Conservation (phyloP, 2,888 invertebrate species). For the Zele albiditarsus region DNA sequence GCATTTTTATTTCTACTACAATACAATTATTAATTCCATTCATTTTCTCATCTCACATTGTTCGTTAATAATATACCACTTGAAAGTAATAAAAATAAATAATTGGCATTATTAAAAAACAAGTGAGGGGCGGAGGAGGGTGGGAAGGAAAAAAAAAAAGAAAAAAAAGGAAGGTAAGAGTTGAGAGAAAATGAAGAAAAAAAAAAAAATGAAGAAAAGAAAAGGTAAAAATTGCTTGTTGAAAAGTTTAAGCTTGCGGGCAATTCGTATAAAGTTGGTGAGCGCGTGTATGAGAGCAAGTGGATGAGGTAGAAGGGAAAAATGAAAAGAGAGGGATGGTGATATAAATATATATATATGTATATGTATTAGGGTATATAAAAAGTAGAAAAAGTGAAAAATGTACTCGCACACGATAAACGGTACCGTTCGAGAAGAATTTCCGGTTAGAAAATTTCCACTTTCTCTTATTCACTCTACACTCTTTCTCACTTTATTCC, state of each 20-base stretch:
- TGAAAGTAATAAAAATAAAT: too few species aligned
- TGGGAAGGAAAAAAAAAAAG: background rate
- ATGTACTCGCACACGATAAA: constrained; percentile 22
- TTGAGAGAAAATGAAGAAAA: background rate
- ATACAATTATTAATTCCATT: too few species aligned
- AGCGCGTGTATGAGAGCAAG: constrained; percentile 2
- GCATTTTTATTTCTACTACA: too few species aligned
- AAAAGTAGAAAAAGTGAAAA: constrained; percentile 6
- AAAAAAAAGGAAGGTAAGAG: background rate
- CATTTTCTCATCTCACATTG: too few species aligned
- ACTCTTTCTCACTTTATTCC: background rate
- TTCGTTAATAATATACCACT: too few species aligned
- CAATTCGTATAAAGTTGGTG: constrained; percentile 13
- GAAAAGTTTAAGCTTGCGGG: constrained; percentile 26
- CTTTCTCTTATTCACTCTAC: background rate
- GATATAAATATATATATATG: constrained; percentile 36
- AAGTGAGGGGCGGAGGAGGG: too few species aligned
- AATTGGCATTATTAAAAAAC: too few species aligned
- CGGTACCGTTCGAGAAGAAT: constrained; percentile 18
- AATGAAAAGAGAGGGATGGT: constrained; percentile 19
- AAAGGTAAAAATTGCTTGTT: constrained; percentile 22
- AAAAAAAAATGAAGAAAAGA: background rate
- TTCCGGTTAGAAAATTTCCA: constrained; percentile 18
- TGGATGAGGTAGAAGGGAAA: constrained; percentile 17
- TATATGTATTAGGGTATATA: background rate